phyloP scores from a whole-genome alignment of 2,797 vertebrate genomes.

The Parauchenoglanis ngamensis region DNA sequence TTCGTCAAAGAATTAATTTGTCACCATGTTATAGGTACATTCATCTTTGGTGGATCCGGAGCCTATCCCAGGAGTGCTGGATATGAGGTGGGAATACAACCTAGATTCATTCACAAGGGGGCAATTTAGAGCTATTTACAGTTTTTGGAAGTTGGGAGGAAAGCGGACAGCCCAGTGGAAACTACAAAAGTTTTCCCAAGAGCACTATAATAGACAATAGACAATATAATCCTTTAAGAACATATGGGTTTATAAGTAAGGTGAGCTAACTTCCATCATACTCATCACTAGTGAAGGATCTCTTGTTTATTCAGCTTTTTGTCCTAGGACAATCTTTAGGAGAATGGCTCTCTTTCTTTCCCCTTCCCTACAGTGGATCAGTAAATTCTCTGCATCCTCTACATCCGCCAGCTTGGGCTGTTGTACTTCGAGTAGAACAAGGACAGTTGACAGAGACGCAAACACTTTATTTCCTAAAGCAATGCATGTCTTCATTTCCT shows the following conservation, averaged over 20 bases:
- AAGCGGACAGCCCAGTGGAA: not conserved
- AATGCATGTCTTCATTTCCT: not conserved
- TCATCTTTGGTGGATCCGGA: not conserved
- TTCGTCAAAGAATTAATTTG: constrained; percentile 26
- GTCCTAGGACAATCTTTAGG: constrained; percentile 59
- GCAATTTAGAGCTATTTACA: not conserved
- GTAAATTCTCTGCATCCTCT: constrained; percentile 51
- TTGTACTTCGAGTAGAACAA: constrained; percentile 64
- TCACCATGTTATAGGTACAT: constrained; percentile 8
- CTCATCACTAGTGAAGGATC: constrained; percentile 62
- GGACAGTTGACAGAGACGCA: constrained; percentile 16
- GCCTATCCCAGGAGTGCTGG: not conserved
- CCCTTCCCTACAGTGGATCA: constrained; percentile 67
- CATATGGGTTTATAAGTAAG: not conserved
- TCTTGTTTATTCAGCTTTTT: constrained; percentile 64
- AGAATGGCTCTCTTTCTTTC: constrained; percentile 46
- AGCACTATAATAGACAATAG: not conserved
- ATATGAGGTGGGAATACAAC: not conserved
- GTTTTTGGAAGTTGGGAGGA: not conserved
- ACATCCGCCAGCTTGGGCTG: constrained; percentile 64
- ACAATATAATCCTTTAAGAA: not conserved
- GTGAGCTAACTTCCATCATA: constrained; percentile 35
- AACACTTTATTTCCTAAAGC: not conserved
- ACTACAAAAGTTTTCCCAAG: not conserved
- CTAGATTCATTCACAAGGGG: not conserved